Evolutionary conservation across 2,888 invertebrate genomes (phyloP), one percentile per base, ranked within the genome.

Genomic region (Archips xylosteana): DNA sequence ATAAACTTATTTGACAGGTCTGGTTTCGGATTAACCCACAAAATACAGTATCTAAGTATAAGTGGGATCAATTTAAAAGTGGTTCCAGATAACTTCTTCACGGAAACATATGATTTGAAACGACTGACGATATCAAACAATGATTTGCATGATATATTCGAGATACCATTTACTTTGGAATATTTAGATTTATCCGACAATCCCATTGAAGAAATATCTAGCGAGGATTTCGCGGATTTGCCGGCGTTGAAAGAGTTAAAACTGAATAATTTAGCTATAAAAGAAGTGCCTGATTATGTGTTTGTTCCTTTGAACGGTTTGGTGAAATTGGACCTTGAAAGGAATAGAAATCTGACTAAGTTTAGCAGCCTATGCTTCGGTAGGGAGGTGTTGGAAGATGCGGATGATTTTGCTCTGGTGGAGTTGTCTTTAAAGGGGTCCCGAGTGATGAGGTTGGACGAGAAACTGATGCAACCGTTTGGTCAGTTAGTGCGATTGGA

Each of bases 171-270:
- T 39, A 94, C 94, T 0, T 79, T 96, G 6, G 91, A 95, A 80
- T 94, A 95, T 75, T 86, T 96, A 23, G 96, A 96, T 84, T 79
- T 96, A 13, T 96, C 96, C 0, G 95, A 95, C 61, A 96, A 96
- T 68, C 92, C 95, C 9, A 92, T 96, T 3, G 78, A 82, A 0
- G 88, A 88, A 23, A 84, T 96, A 39, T 88, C 91, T 1, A 87
- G 89, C 0, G 94, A 92, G 77, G 92, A 95, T 78, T 93, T 96
- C 63, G 79, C 84, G 0, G 91, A 95, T 72, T 83, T 95, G 32
- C 94, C 95, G 0, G 94, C 92, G 0, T 78, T 96, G 57, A 94
- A 92, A 77, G 88, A 89, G 0, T 83, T 96, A 3, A 94, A 92
- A 78, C 81, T 96, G 15, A 96, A 96, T 78, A 92, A 95, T 78